Evolutionary conservation across 1,140 invertebrate species (phyloP), one percentile per base, ranked within the genome.

Genomic region (Gyrodactylus bullatarudis): DNA sequence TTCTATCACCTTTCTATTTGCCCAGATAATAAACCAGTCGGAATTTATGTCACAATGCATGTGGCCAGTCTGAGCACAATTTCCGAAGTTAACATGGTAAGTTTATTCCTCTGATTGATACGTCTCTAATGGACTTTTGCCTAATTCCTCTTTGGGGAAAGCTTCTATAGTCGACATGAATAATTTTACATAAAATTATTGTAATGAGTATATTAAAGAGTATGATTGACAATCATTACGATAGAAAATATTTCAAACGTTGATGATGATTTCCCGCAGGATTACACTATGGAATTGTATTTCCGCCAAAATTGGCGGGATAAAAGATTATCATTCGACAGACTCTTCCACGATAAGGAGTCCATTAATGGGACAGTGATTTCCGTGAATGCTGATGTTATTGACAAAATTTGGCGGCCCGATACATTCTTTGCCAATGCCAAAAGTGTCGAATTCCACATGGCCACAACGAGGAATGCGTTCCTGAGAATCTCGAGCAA

Each of bases 71-170:
- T 95, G 86, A 91, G 88, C 86, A 92, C 90, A 83, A 87, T 94
- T 82, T 92, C 89, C 83, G 91, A 94, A 88, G 90, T 94, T 82
- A 89, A 92, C 87, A 95, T 95, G 91, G 90, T 94, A 88, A 79
- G 77, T 78, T 75, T 54, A 8, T 54, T n/a, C n/a, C n/a, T n/a
- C n/a, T n/a, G n/a, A n/a, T n/a, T n/a, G n/a, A n/a, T n/a, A n/a
- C n/a, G n/a, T n/a, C n/a, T n/a, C n/a, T n/a, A n/a, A n/a, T n/a
- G n/a, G n/a, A n/a, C n/a, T n/a, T n/a, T n/a, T n/a, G n/a, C n/a
- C n/a, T n/a, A n/a, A n/a, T n/a, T n/a, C n/a, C n/a, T n/a, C n/a
- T n/a, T n/a, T n/a, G n/a, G n/a, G n/a, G n/a, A n/a, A n/a, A n/a
- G n/a, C n/a, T n/a, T n/a, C n/a, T n/a, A n/a, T n/a, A n/a, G n/a